These are phyloP conservation scores for Calidris pygmaea DNA, from an alignment of 2,113 vertebrate genomes.

Conservation along the genomic window DNA sequence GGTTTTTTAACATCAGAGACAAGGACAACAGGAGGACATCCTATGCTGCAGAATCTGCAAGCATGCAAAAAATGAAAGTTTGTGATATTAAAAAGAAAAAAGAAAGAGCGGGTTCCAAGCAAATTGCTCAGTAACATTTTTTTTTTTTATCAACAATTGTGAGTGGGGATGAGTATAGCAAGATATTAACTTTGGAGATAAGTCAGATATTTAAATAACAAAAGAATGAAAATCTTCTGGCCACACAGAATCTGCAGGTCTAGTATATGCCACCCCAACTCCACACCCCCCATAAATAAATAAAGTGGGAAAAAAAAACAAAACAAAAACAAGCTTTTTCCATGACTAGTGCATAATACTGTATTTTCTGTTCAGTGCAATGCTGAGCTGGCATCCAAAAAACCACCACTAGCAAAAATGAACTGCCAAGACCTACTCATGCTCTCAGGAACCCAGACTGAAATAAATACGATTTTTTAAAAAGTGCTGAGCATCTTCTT, in stretches of 20 bases:
- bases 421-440: background rate
- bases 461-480: background rate
- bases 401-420: background rate
- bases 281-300: background rate
- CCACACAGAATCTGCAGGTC: background rate
- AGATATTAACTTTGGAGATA: background rate
- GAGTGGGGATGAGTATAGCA: background rate
- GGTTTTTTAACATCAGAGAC: slow-evolving; percentile 32
- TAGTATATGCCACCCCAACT: background rate
- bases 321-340: background rate
- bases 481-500: background rate
- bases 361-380: background rate
- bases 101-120: background rate
- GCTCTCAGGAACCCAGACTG: background rate
- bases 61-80: background rate
- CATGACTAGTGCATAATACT: background rate
- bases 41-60: slow-evolving; percentile 17
- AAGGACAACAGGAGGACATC: slow-evolving; percentile 44
- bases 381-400: slow-evolving; percentile 29
- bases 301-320: background rate
- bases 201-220: slow-evolving; percentile 4
- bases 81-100: background rate
- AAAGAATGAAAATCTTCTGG: background rate
- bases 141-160: background rate
- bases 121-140: background rate